Conservation (phyloP, 2,888 invertebrate genomes). For the Stramonita haemastoma region DNA sequence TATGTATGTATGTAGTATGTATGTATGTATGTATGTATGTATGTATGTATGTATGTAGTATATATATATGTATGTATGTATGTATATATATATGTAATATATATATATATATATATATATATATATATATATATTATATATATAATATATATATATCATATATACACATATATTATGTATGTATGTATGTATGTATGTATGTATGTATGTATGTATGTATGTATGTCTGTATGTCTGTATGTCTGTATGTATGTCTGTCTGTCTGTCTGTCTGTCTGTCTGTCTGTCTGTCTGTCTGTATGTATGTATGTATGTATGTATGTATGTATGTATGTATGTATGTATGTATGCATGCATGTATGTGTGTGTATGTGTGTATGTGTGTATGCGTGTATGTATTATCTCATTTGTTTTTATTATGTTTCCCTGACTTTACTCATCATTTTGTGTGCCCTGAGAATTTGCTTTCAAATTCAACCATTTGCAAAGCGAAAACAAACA, state of each 20-base stretch:
- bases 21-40: neutral
- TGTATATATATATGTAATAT: neutral
- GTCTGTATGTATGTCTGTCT: too few species aligned
- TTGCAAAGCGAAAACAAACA: too few species aligned
- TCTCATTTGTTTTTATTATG: neutral
- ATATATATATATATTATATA: neutral
- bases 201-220: neutral
- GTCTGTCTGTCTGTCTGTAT: too few species aligned
- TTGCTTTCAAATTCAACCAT: too few species aligned
- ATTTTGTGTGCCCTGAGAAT: too few species aligned
- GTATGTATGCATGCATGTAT: neutral
- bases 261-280: too few species aligned
- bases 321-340: neutral
- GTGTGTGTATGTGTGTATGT: neutral
- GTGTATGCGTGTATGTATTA: neutral
- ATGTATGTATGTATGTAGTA: neutral
- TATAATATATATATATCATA: too few species aligned
- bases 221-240: neutral
- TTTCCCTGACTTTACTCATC: too few species aligned
- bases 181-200: neutral
- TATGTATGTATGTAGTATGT: too few species aligned
- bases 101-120: neutral
- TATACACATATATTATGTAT: too few species aligned
- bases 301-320: too few species aligned
- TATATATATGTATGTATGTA: too few species aligned